A percentile compares a stretch with the other conserved stretches of the same genome.
phyloP scores from a whole-genome alignment of 2,113 vertebrate species.

The Carassius carassius region DNA sequence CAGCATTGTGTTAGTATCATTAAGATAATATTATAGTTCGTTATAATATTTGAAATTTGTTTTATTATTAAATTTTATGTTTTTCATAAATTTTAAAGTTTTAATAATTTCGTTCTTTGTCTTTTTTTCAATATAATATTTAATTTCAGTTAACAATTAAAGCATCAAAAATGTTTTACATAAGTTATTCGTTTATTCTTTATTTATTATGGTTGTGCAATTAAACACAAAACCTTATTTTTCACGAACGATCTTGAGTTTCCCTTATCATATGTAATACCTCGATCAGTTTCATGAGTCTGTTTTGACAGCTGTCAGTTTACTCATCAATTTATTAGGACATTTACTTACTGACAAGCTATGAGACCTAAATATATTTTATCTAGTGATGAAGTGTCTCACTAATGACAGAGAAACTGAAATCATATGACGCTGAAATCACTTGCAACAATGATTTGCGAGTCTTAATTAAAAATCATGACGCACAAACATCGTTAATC shows the following conservation, averaged over 20 bases:
- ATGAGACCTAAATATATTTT: background rate
- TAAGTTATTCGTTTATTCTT: background rate
- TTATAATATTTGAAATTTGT: background rate
- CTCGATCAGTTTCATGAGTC: background rate
- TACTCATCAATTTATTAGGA: background rate
- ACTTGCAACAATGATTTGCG: background rate
- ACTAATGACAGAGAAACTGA: constrained; percentile 47
- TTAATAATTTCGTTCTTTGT: background rate
- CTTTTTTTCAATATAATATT: background rate
- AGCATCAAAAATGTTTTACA: background rate
- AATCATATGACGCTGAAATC: constrained; percentile 46
- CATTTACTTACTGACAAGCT: background rate
- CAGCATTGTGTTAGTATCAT: background rate
- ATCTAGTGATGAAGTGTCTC: background rate
- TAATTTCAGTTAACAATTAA: background rate
- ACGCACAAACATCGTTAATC: background rate
- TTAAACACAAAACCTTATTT: background rate
- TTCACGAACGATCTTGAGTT: background rate
- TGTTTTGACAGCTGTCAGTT: background rate
- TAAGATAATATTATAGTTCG: background rate
- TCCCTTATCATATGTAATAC: background rate
- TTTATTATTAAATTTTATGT: background rate
- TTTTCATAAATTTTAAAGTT: background rate
- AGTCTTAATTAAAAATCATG: background rate
- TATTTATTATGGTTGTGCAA: background rate